Base-by-base conservation (phyloP, 2,888 invertebrate species). In the Rhagonycha fulva region DNA sequence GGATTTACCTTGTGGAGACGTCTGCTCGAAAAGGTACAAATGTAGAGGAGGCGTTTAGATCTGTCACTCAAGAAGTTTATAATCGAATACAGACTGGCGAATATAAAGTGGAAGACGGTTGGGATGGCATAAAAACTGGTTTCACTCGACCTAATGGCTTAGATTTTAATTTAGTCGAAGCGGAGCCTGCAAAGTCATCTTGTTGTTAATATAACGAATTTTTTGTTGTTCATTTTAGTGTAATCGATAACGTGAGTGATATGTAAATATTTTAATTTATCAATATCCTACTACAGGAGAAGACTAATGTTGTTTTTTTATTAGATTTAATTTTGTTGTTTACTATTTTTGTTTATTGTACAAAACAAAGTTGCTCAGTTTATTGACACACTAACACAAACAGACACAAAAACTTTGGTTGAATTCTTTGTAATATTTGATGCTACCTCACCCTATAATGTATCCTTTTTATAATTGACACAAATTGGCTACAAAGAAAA, bases 121-220 rank as follows among this genome's bases (percentile, higher is more conserved):
- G 98, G 98, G 98, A 98, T 85, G 98, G 98, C 5, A 97, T 98
- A 72, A 98, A 98, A 88, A 95, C 95, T 32, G 98, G 98, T 26
- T 96, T 95, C 88, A 93, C 94, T 81, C 89, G 95, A 82, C 95
- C 95, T 24, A 94, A 93, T 80, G 94, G 94, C 78, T 89, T 95
- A 87, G 95, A 96, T 88, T 94, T 94, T 85, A 95, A 95, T 89
- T 90, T 97, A 79, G 92, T 95, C 67, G 96, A 97, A 88, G 97
- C 95, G 0, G 97, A 97, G 88, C 93, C 96, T 1, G 96, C 96
- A 71, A 94, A 94, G 86, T 94, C 95, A 66, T 94, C 96, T 80
- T 98, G 97, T 90, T 98, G 97, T 90, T 96, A 89, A 81, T 47
- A 47, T 47, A 47, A 47, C 47, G n/a, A 71, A 62, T 63, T 32